Evolutionary conservation across 1,140 invertebrate species (phyloP).

Genomic region (Trachymyrmex cornetzi): DNA sequence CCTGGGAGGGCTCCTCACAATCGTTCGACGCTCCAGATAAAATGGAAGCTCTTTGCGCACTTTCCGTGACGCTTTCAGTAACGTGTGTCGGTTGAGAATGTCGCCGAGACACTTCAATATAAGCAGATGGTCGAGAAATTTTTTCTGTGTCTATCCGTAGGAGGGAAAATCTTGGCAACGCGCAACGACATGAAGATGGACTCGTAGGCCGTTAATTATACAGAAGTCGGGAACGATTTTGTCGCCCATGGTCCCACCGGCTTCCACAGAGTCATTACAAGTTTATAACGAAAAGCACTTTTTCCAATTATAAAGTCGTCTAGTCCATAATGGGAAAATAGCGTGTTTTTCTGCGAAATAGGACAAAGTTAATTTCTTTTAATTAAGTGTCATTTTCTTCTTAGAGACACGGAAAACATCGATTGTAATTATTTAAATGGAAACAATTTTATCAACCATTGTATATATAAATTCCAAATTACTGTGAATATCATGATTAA

Average conservation of each 20-base stretch:
- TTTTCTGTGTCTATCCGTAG: not conserved
- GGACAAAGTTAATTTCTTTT: conserved; percentile 30
- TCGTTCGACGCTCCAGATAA: conserved; percentile 62
- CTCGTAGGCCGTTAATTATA: conserved; percentile 46
- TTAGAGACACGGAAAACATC: not conserved
- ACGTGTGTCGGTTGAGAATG: conserved; percentile 32
- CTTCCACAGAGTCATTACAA: conserved; percentile 26
- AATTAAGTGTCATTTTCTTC: conserved; percentile 29
- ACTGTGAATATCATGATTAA: not conserved
- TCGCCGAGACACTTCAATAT: conserved; percentile 34
- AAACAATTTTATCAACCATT: conserved; percentile 1
- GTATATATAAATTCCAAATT: not conserved
- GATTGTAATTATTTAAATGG: conserved; percentile 36
- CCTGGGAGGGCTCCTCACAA: not conserved
- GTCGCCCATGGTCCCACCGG: conserved; percentile 15
- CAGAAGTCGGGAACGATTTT: conserved; percentile 27
- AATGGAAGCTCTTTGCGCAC: conserved; percentile 68
- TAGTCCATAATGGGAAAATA: conserved; percentile 1
- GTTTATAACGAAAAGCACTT: conserved; percentile 40
- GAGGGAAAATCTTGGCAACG: conserved; percentile 15
- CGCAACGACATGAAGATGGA: not conserved
- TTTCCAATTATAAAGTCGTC: conserved; percentile 59
- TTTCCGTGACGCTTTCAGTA: conserved; percentile 61
- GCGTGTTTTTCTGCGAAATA: conserved; percentile 34
- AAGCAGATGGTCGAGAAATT: conserved; percentile 42